Conservation (phyloP, 2,797 vertebrate species). For the Coracias cyanogaster region DNA sequence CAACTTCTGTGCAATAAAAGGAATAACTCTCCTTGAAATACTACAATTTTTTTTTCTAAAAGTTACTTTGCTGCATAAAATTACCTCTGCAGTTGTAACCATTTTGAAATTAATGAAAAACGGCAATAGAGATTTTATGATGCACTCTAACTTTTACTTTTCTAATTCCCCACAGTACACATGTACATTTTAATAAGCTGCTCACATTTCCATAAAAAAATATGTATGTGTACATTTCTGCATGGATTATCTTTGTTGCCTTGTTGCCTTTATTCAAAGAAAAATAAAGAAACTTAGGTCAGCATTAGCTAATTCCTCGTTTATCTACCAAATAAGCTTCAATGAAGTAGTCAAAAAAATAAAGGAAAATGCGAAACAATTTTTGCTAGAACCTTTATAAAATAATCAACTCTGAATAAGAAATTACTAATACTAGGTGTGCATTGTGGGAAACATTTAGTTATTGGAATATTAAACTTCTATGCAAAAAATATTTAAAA, state of each 20-base stretch:
- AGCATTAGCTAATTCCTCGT: neutral
- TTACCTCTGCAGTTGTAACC: neutral
- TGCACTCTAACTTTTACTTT: too few species aligned
- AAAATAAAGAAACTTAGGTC: neutral
- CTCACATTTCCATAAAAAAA: neutral
- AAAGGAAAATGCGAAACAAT: slow-evolving; percentile 38
- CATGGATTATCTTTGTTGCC: neutral
- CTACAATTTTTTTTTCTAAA: neutral
- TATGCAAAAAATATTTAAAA: slow-evolving; percentile 57
- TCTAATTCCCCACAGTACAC: neutral
- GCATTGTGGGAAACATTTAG: slow-evolving; percentile 67
- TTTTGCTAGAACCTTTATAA: slow-evolving; percentile 77
- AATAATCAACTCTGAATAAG: slow-evolving; percentile 75
- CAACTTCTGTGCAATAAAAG: neutral
- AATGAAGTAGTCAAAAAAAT: slow-evolving; percentile 61
- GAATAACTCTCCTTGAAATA: neutral
- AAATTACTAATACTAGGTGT: slow-evolving; percentile 66
- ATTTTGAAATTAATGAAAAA: neutral
- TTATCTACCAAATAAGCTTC: slow-evolving; percentile 63
- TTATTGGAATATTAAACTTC: slow-evolving; percentile 65
- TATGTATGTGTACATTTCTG: neutral
- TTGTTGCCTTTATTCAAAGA: neutral
- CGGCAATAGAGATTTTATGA: neutral
- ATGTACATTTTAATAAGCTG: neutral
- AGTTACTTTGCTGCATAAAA: neutral